These are phyloP conservation scores for Agapornis canus DNA, from an alignment of 2,797 vertebrate genomes.

Conservation along the genomic window DNA sequence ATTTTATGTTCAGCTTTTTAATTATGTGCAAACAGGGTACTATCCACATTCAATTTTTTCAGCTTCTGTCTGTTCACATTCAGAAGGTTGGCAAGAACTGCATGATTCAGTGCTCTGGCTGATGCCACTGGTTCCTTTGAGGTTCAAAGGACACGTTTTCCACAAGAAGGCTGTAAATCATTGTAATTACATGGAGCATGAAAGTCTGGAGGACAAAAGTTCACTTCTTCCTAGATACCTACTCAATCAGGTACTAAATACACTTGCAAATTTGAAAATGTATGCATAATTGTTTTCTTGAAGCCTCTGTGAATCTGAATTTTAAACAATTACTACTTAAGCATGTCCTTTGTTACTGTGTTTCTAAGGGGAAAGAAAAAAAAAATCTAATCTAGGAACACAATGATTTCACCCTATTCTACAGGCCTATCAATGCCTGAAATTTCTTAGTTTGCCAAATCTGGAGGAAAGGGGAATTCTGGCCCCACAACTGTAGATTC, in stretches of 20 bases:
- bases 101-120: not conserved
- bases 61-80: not conserved
- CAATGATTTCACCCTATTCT: not conserved
- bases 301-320: not conserved
- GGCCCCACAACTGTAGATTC: not conserved
- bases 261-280: not conserved
- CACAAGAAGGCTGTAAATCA: not conserved
- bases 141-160: not conserved
- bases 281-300: not conserved
- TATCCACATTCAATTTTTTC: not conserved
- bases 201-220: not conserved
- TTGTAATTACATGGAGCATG: not conserved
- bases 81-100: not conserved
- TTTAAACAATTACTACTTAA: not conserved
- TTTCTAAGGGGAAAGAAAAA: not conserved
- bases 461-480: not conserved
- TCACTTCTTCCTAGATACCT: not conserved
- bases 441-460: not conserved
- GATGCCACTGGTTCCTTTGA: not conserved
- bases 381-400: not conserved
- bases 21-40: not conserved
- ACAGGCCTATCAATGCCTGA: not conserved
- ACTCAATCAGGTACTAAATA: not conserved
- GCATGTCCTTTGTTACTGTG: not conserved
- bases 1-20: not conserved